These are phyloP conservation scores for Psophia crepitans DNA, from an alignment of 2,113 vertebrate genomes.

Conservation along the genomic window DNA sequence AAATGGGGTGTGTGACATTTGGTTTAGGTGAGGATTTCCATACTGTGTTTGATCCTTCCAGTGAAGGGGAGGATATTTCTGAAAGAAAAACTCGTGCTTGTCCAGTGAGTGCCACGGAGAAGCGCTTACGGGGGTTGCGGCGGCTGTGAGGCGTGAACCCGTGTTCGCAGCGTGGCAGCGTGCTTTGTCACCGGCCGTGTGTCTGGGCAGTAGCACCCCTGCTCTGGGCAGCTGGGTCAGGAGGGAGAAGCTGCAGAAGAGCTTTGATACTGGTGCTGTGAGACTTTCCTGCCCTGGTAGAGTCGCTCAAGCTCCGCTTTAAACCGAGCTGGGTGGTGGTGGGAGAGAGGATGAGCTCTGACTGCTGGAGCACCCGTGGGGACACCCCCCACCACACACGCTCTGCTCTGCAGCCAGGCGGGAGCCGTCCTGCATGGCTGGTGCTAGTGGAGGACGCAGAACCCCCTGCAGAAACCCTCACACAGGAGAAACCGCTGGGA, in stretches of 20 bases:
- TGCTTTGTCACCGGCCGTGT: background rate
- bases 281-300: background rate
- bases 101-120: background rate
- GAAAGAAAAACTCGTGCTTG: background rate
- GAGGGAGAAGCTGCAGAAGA: background rate
- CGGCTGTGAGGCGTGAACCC: background rate
- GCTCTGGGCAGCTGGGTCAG: background rate
- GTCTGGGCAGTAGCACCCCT: background rate
- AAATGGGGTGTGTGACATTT: background rate
- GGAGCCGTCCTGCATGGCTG: background rate
- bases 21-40: background rate
- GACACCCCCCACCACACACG: too few relatives aligned
- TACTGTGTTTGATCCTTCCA: background rate
- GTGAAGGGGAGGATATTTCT: background rate
- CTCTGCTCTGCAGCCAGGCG: background rate
- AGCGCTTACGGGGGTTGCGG: background rate
- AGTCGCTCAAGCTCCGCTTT: background rate
- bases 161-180: fast-evolving
- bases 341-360: background rate
- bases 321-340: fast-evolving
- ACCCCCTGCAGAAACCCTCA: background rate
- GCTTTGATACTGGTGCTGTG: fast-evolving
- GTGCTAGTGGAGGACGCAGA: background rate
- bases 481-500: background rate
- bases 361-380: background rate